Evolutionary conservation across 2,113 vertebrate species (phyloP), one percentile per base, ranked within the genome.

Genomic region (Pristiophorus japonicus): DNA sequence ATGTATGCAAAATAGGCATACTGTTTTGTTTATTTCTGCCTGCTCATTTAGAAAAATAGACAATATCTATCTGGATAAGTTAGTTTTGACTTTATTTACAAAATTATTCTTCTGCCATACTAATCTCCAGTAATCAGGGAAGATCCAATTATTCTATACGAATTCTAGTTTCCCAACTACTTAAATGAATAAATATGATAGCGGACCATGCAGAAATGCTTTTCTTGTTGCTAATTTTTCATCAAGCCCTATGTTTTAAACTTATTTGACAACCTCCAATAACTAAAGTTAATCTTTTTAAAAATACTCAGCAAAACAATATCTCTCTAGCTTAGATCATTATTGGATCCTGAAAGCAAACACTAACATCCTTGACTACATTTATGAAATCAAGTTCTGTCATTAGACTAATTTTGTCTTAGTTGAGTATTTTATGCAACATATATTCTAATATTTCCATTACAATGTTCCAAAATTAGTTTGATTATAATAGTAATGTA

Each of bases 351-450:
- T 47, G 38, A 70, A 94, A 94, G 30, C 20, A 70, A 92, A 92
- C 12, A 63, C 66, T 67, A 94, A 94, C 42, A 94, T 67, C 70
- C 67, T 94, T 94, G 90, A 92, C 11, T 27, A 94, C 38, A 34
- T 11, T 94, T 94, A 4, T 47, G 30, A 70, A 47, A 70, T 94
- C 27, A 67, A 67, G 42, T 67, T 47, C 92, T 94, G 91, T 8
- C 42, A 8, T 67, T 47, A 62, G 59, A 91, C n/a, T n/a, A 18
- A 91, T 38, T 34, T 91, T 90, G 38, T 88, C 51, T 30, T 88
- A 7, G 20, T 14, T 11, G 2, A 88, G 47, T 11, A 59, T 10
- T 59, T 59, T 88, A 88, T 47, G 47, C 85, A 88, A 88, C 24
- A 85, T 85, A 38, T 85, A 42, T 4, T 34, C 30, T 34, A 42